A percentile compares a stretch with the other conserved stretches of the same genome.
Conservation (phyloP, 2,797 vertebrate genomes). For the Lacerta bilineata region DNA sequence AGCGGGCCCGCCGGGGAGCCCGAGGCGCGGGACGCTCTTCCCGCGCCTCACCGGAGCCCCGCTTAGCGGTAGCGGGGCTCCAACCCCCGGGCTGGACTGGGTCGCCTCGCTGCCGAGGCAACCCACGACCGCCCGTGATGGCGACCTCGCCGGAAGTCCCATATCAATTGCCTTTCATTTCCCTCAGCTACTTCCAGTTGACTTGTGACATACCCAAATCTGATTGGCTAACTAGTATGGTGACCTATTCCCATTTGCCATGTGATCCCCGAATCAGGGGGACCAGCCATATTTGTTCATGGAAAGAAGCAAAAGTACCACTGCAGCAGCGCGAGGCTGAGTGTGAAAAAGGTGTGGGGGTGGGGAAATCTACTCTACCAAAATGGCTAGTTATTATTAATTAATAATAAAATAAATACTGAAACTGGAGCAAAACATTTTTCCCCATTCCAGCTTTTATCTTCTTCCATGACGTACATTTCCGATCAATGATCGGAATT, state of each 20-base stretch:
- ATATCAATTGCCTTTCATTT: not conserved
- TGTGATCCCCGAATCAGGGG: not conserved
- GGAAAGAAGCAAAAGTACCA: not conserved
- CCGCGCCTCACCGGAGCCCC: no score
- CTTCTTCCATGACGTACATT: not conserved
- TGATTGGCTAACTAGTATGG: not conserved
- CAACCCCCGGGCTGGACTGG: no score
- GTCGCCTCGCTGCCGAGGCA: no score
- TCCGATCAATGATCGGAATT: not conserved
- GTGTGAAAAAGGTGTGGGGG: not conserved
- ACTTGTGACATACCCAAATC: not conserved
- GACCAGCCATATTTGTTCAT: not conserved
- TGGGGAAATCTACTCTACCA: not conserved
- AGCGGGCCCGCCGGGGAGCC: no score
- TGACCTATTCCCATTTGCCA: not conserved
- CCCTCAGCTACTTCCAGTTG: not conserved
- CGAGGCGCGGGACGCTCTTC: no score
- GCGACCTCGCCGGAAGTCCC: no score
- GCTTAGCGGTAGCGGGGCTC: no score
- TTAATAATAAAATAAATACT: no score
- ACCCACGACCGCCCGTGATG: no score
- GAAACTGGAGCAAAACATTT: not conserved
- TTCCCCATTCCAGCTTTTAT: not conserved
- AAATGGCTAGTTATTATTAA: not conserved
- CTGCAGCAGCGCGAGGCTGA: not conserved